Evolutionary conservation across 2,888 invertebrate species (phyloP), one percentile per base, ranked within the genome.

Genomic region (Nemotelus pantherinus): DNA sequence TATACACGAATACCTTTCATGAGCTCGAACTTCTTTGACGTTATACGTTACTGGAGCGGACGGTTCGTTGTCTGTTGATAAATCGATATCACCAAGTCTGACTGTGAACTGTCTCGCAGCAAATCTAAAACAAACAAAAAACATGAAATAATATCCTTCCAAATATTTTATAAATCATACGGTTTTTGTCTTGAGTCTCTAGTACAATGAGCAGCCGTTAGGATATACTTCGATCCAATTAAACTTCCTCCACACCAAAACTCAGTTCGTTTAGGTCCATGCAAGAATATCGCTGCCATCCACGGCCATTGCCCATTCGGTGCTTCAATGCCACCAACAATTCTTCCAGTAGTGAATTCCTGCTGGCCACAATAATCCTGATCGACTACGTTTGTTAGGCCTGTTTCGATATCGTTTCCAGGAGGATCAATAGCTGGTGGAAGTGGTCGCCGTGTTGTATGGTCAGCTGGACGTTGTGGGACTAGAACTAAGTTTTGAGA

Each of bases 161-260:
- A 41, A 48, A 43, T 2, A 50, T 65, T 10, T 41, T 43, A 75
- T 72, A 68, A 75, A 77, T 89, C 92, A 90, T 88, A 97, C 96
- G 95, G 95, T 85, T 94, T 91, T 85, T 96, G 96, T 82, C 94
- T 91, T 1, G 94, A 93, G 85, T 97, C 96, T 80, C 94, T 90
- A 0, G 97, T 97, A 84, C 97, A 97, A 89, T 97, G 97, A 0
- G 97, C 97, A 1, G 97, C 97, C 0, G 97, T 97, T 4, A 97
- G 86, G 83, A 82, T 91, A 84, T 96, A 94, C 71, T 91, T 90
- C 55, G 91, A 88, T n/a, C 93, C 93, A 68, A 97, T 92, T 64
- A 97, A 88, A 0, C 95, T 94, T 0, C 97, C 97, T 0, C 97
- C 97, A 84, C 97, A 97, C 96, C 96, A 96, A 88, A 96, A 96